Percentiles rank a stretch among this genome's conserved stretches.
Conservation (phyloP, 2,113 vertebrate species). For the Ancistrus triradiatus region DNA sequence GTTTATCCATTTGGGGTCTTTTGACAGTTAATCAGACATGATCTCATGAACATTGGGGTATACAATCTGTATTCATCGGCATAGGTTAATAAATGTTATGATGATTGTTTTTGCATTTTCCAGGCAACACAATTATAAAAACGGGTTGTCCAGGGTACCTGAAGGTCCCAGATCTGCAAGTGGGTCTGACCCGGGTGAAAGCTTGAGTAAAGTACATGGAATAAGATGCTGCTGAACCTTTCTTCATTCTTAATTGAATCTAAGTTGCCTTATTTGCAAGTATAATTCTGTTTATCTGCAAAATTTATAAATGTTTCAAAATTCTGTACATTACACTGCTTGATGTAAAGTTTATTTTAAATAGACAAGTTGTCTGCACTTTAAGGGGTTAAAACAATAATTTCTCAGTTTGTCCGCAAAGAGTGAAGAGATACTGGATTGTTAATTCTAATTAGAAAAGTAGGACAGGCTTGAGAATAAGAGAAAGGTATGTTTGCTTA, state of each 20-base stretch:
- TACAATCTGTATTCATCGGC: too few species aligned
- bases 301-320: not conserved
- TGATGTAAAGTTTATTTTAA: not conserved
- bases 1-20: too few species aligned
- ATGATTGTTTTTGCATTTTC: too few species aligned
- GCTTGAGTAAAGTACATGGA: too few species aligned
- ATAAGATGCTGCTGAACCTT: not conserved
- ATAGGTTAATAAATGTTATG: too few species aligned
- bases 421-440: not conserved
- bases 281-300: too few species aligned
- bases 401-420: not conserved
- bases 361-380: constrained; percentile 8
- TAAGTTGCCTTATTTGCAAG: not conserved
- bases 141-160: too few species aligned
- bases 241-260: not conserved
- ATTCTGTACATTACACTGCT: not conserved
- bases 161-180: too few species aligned
- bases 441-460: not conserved
- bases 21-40: too few species aligned
- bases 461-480: not conserved
- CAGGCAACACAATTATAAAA: too few species aligned
- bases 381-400: not conserved
- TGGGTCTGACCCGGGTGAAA: too few species aligned
- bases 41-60: too few species aligned
- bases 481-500: not conserved